A percentile compares a stretch with the other conserved stretches of the same genome.
Conservation (phyloP, 2,797 vertebrate species). For the Serranus cabrilla region DNA sequence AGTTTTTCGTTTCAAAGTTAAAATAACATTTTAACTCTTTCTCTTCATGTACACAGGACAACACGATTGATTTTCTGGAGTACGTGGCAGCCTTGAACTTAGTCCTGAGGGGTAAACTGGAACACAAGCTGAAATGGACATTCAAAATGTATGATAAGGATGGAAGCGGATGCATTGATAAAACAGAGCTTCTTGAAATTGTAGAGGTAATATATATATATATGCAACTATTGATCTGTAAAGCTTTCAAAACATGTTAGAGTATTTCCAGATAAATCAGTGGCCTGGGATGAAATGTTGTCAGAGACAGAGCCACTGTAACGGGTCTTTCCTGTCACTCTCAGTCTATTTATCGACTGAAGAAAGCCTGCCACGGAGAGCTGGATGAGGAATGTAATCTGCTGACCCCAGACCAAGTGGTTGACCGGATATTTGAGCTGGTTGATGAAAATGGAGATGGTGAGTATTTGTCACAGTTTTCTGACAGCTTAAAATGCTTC, state of each 20-base stretch:
- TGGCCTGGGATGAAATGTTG: not conserved
- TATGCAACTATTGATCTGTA: not conserved
- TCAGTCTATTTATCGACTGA: constrained; percentile 95
- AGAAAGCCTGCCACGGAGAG: constrained; percentile 91
- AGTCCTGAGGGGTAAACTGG: constrained; percentile 93
- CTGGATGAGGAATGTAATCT: constrained; percentile 87
- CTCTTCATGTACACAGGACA: constrained; percentile 85
- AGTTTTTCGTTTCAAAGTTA: not conserved
- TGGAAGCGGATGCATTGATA: constrained; percentile 96
- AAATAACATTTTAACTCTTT: constrained; percentile 6
- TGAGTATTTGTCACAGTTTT: constrained; percentile 72
- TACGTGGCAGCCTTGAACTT: constrained; percentile 96
- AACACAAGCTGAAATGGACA: constrained; percentile 97
- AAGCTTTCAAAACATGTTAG: constrained; percentile 6
- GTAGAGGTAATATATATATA: constrained; percentile 81
- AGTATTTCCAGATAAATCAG: constrained; percentile 2
- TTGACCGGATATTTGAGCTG: constrained; percentile 96
- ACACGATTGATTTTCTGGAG: constrained; percentile 97
- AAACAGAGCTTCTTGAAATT: constrained; percentile 91
- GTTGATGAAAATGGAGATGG: constrained; percentile 97
- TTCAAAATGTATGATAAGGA: constrained; percentile 99
- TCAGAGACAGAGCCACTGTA: not conserved
- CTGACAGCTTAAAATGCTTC: constrained; percentile 26
- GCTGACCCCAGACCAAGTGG: constrained; percentile 94
- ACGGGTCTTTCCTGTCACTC: constrained; percentile 54